Evolutionary conservation across 2,888 invertebrate species (phyloP).

Genomic region (Lochmaea crataegi): DNA sequence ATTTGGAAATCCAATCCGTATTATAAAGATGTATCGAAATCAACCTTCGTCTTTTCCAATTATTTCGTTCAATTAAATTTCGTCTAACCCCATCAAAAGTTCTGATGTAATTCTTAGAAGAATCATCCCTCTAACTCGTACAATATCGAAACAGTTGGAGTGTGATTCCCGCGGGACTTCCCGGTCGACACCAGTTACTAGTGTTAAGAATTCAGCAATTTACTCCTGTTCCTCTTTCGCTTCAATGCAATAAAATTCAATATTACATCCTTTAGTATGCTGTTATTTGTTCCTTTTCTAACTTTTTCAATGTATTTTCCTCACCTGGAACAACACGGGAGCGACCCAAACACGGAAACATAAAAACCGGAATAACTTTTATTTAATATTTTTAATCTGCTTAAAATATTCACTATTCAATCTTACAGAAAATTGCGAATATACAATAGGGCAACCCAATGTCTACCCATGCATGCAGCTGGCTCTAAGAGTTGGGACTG

Average conservation of each 20-base stretch:
- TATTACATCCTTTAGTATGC: slow-evolving; percentile 41
- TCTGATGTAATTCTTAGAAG: slow-evolving; percentile 39
- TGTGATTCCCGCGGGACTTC: slow-evolving; percentile 61
- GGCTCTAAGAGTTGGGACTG: no score
- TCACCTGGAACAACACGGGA: slow-evolving; percentile 19
- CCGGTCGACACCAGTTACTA: slow-evolving; percentile 65
- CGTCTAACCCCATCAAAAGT: slow-evolving; percentile 39
- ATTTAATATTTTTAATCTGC: neutral
- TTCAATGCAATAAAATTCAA: slow-evolving; percentile 66
- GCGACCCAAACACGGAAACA: neutral
- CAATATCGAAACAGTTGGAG: slow-evolving; percentile 64
- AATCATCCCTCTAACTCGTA: slow-evolving; percentile 39
- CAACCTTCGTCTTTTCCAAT: slow-evolving; percentile 19
- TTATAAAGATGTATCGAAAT: neutral
- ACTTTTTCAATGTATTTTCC: slow-evolving; percentile 28
- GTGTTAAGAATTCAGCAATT: slow-evolving; percentile 67
- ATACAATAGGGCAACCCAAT: no score
- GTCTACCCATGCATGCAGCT: no score
- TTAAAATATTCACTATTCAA: neutral
- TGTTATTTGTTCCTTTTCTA: slow-evolving; percentile 33
- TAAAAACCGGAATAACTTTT: neutral
- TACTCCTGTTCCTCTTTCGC: slow-evolving; percentile 64
- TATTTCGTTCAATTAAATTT: slow-evolving; percentile 38
- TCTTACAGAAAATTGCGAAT: neutral
- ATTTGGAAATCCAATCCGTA: no score